Conservation (phyloP, 2,888 invertebrate genomes). For the Linnaemya vulpina region DNA sequence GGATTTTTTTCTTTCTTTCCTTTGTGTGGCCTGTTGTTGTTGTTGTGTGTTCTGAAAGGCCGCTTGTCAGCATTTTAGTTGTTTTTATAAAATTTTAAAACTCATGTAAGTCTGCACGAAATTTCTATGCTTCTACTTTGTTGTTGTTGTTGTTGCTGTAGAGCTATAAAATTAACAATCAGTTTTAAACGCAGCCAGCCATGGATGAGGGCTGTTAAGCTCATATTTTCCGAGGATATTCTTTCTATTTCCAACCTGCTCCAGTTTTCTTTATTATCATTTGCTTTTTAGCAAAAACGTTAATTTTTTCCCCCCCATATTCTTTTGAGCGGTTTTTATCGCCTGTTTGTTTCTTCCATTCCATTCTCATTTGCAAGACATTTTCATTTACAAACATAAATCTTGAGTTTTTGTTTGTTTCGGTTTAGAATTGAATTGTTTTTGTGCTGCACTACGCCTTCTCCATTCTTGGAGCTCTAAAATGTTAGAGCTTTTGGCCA, state of each 20-base stretch:
- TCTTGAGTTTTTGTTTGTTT: slow-evolving; percentile 29
- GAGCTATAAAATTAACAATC: not conserved
- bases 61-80: too few relatives aligned
- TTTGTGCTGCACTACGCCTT: not conserved
- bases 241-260: slow-evolving; percentile 36
- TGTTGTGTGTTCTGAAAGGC: too few relatives aligned
- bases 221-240: not conserved
- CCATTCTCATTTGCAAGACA: slow-evolving; percentile 20
- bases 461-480: slow-evolving; percentile 3
- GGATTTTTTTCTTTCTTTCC: too few relatives aligned
- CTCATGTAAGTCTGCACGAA: not conserved
- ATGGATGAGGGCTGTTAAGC: not conserved
- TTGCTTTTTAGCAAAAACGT: not conserved
- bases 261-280: not conserved
- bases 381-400: slow-evolving; percentile 34
- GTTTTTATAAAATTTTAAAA: not conserved
- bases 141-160: too few relatives aligned
- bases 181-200: not conserved
- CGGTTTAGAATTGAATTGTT: not conserved
- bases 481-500: not conserved
- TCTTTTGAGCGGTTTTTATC: slow-evolving; percentile 2
- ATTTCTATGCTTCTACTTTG: too few relatives aligned
- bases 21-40: too few relatives aligned
- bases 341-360: slow-evolving; percentile 1
- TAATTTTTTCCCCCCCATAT: not conserved